A percentile compares a stretch with the other conserved stretches of the same genome.
phyloP scores from a whole-genome alignment of 2,888 invertebrate species.

The Hetaerina titia region DNA sequence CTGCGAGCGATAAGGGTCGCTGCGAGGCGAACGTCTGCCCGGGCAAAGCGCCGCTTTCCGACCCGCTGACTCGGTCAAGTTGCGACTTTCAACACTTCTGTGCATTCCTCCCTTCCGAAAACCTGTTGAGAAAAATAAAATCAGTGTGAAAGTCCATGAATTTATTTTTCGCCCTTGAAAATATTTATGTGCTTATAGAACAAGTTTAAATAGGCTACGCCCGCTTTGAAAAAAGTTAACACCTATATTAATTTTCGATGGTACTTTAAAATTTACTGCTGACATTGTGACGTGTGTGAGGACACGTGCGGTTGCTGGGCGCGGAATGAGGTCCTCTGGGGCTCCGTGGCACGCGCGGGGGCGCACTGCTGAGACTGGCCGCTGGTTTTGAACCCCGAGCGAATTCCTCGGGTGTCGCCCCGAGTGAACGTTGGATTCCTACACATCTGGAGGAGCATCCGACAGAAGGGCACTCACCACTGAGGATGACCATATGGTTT shows the following conservation, averaged over 20 bases:
- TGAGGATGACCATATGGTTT: too few species aligned
- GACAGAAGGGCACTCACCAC: too few species aligned
- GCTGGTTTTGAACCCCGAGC: too few species aligned
- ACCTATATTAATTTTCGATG: conserved; percentile 4
- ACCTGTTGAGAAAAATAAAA: conserved; percentile 14
- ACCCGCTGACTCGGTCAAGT: background rate
- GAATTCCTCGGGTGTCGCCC: too few species aligned
- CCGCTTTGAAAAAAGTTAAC: conserved; percentile 11
- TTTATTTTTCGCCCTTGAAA: conserved; percentile 33
- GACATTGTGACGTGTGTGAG: background rate
- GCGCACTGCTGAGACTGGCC: too few species aligned
- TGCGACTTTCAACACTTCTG: background rate
- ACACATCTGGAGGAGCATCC: too few species aligned
- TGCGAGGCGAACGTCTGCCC: background rate
- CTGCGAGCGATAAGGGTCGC: too few species aligned
- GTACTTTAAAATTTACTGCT: conserved; percentile 12
- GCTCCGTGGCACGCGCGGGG: too few species aligned
- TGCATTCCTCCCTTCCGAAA: conserved; percentile 1
- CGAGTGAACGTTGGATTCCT: too few species aligned
- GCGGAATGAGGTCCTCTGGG: background rate
- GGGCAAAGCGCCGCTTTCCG: background rate
- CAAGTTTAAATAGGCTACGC: background rate
- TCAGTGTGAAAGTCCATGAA: conserved; percentile 3
- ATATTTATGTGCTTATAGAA: conserved; percentile 27
- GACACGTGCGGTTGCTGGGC: background rate